A percentile compares a stretch with the other conserved stretches of the same genome.
Evolutionary conservation across 1,140 invertebrate genomes (phyloP).

Genomic region (Drosophila chauvacae): DNA sequence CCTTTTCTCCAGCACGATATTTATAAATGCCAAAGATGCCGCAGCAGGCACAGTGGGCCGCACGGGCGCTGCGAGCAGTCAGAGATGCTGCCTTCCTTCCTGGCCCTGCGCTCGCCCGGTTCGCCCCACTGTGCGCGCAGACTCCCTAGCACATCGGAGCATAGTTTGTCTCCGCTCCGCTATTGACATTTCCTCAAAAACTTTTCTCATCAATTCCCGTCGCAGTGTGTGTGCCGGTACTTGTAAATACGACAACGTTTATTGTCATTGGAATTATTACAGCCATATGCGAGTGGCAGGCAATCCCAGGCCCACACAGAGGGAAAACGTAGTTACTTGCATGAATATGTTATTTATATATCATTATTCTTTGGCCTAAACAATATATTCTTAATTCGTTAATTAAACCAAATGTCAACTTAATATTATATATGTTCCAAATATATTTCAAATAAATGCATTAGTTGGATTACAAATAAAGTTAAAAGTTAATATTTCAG

Average conservation of each 20-base stretch:
- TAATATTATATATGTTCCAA: no score
- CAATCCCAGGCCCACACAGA: constrained; percentile 16
- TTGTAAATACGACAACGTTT: constrained; percentile 83
- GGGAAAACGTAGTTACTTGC: not conserved
- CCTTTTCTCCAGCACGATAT: constrained; percentile 70
- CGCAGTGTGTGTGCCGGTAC: constrained; percentile 63
- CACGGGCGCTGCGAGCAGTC: not conserved
- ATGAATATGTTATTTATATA: not conserved
- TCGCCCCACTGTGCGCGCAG: constrained; percentile 16
- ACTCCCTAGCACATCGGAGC: constrained; percentile 45
- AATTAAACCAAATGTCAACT: no score
- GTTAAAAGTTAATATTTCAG: no score
- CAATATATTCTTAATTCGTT: no score
- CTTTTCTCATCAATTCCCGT: constrained; percentile 81
- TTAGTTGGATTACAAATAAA: no score
- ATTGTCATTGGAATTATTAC: constrained; percentile 82
- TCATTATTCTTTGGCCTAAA: no score
- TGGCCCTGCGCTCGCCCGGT: not conserved
- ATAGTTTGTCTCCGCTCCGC: constrained; percentile 77
- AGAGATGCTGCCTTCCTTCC: not conserved
- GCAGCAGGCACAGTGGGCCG: constrained; percentile 42
- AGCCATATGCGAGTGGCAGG: constrained; percentile 67
- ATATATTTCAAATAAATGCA: no score
- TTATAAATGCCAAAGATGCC: constrained; percentile 75
- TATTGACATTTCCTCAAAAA: constrained; percentile 83